Percentiles rank a stretch among this genome's conserved stretches.
Conservation (phyloP, 2,113 vertebrate species). For the Camelus dromedarius region DNA sequence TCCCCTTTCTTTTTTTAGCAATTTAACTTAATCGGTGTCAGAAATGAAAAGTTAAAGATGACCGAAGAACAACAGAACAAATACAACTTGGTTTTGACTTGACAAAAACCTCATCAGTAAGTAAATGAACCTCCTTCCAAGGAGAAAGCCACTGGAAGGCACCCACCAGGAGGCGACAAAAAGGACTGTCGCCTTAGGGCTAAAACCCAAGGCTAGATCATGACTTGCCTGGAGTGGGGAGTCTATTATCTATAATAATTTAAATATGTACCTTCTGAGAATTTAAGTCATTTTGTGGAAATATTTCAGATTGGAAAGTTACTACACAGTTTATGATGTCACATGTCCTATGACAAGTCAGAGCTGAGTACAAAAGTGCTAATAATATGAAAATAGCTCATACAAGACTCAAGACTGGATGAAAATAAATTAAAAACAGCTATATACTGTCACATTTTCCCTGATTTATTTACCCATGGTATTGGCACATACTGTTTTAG, state of each 20-base stretch:
- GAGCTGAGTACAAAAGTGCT: slow-evolving; percentile 58
- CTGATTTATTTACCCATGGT: slow-evolving; percentile 52
- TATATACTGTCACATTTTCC: slow-evolving; percentile 4
- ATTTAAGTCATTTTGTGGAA: neutral
- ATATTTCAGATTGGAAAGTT: neutral
- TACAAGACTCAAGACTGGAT: neutral
- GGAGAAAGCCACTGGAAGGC: neutral
- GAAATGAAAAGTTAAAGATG: neutral
- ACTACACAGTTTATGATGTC: neutral
- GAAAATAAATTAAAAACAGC: slow-evolving; percentile 59
- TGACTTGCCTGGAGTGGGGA: neutral
- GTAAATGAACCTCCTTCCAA: neutral
- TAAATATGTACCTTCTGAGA: neutral
- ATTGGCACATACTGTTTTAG: slow-evolving; percentile 68
- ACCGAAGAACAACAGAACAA: neutral
- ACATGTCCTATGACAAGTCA: neutral
- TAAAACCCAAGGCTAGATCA: neutral
- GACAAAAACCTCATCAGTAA: neutral
- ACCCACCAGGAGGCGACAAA: neutral
- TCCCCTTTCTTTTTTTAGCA: neutral
- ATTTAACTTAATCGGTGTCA: neutral
- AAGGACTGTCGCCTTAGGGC: neutral
- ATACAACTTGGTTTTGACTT: neutral
- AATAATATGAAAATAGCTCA: slow-evolving; percentile 56
- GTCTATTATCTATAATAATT: neutral